Evolutionary conservation across 2,113 vertebrate species (phyloP).

Genomic region (Astur gentilis): DNA sequence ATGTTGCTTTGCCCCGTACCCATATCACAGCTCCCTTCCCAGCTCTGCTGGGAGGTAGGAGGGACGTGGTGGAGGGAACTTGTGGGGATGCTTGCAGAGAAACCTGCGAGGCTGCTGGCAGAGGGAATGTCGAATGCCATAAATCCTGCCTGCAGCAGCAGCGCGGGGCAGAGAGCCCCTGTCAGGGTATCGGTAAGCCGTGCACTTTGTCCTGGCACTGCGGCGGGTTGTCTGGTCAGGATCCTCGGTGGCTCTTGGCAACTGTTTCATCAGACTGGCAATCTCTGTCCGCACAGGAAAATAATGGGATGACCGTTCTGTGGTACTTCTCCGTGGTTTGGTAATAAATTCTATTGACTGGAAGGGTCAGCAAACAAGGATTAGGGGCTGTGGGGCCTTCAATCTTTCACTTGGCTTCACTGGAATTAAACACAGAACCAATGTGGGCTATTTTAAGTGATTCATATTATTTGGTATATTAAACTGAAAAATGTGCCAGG

Average conservation of each 20-base stretch:
- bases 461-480: constrained; percentile 9
- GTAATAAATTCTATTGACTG: neutral
- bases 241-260: neutral
- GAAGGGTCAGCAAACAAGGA: neutral
- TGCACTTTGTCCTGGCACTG: neutral
- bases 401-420: neutral
- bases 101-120: neutral
- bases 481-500: constrained; percentile 19
- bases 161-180: neutral
- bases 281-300: neutral
- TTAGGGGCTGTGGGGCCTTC: neutral
- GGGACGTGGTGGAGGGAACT: neutral
- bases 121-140: neutral
- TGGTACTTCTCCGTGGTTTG: neutral
- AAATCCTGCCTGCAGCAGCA: neutral
- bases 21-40: neutral
- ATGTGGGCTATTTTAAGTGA: neutral
- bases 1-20: neutral
- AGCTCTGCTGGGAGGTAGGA: neutral
- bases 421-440: neutral
- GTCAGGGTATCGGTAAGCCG: fast-evolving
- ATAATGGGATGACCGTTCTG: neutral
- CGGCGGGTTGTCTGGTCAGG: neutral
- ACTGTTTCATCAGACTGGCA: neutral
- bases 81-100: neutral